Base-by-base conservation (phyloP, 2,113 vertebrate species). In the Neotragus pygmaeus region DNA sequence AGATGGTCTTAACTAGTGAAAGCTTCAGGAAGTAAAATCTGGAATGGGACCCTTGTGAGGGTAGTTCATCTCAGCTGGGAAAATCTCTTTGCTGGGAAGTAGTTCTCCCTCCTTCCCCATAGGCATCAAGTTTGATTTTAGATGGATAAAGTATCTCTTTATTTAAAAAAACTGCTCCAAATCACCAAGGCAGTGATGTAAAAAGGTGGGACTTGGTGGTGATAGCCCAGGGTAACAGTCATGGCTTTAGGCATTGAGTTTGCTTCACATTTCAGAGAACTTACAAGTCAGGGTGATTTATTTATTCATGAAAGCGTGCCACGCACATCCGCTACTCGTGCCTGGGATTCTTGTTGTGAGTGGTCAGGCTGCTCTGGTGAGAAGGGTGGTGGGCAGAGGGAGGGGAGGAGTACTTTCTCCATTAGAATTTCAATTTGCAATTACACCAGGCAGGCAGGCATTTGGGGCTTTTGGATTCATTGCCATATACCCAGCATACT, bases 201-300 rank as follows among this genome's bases (percentile, higher is more conserved):
- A 36, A 51, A 49, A 25, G 12, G 64, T 33, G 14, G 77, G 83
- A 45, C 47, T 80, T 75, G 13, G 51, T 75, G 80, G 23, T 7
- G 3, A 78, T 7, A 64, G 14, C 36, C 39, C 57, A 27, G 3
- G n/a, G 45, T 75, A 43, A 73, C 57, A 21, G 11, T 36, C 28
- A 58, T 75, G 51, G 84, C 92, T 73, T 58, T 84, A 27, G 62
- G 23, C 84, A 45, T 90, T 90, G 80, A 60, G 23, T 57, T 90
- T 95, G 88, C 88, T 84, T 96, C 90, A 84, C 64, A 90, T 55
- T 85, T 94, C 30, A 90, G 75, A 95, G 82, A 90, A 62, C 58
- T 77, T 47, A 45, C 60, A 88, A 92, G 62, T 30, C 73, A 92
- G 17, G 28, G 27, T 7, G 58, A 75, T 58, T 94, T 47, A 92